Evolutionary conservation across 2,888 invertebrate species (phyloP).

Genomic region (Eilema depressum): DNA sequence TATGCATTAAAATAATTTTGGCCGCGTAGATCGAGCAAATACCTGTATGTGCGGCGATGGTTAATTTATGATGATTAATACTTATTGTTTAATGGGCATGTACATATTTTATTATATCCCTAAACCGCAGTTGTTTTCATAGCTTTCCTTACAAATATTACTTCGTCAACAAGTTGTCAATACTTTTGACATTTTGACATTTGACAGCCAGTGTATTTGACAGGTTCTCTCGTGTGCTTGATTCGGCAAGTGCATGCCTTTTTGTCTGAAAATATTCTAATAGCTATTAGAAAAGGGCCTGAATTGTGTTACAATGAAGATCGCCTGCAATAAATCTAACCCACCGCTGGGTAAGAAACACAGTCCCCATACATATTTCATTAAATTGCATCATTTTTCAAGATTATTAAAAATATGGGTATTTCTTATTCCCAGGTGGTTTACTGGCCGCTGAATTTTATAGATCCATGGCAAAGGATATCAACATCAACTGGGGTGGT

Average conservation of each 20-base stretch:
- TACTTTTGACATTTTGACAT: conserved; percentile 5
- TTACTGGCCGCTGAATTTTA: conserved; percentile 89
- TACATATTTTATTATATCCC: not conserved
- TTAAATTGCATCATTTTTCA: conserved; percentile 56
- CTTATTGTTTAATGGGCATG: not conserved
- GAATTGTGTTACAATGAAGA: conserved; percentile 67
- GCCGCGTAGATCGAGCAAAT: no score
- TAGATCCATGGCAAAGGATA: conserved; percentile 76
- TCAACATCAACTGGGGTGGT: conserved; percentile 88
- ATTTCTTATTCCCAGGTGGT: conserved; percentile 86
- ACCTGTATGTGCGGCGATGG: no score
- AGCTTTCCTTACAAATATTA: not conserved
- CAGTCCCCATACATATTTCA: conserved; percentile 40
- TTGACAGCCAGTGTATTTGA: conserved; percentile 26
- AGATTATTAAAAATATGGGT: conserved; percentile 61
- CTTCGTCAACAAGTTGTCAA: conserved; percentile 3
- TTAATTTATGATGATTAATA: no score
- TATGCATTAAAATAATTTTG: no score
- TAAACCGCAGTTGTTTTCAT: not conserved
- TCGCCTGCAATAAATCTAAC: conserved; percentile 79
- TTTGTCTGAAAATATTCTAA: conserved; percentile 39
- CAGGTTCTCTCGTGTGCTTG: conserved; percentile 40
- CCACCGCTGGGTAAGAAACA: conserved; percentile 82
- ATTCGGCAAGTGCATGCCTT: conserved; percentile 47
- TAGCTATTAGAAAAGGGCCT: conserved; percentile 26